These are phyloP conservation scores for Apamea sordens DNA, from an alignment of 2,888 invertebrate species.

Conservation along the genomic window DNA sequence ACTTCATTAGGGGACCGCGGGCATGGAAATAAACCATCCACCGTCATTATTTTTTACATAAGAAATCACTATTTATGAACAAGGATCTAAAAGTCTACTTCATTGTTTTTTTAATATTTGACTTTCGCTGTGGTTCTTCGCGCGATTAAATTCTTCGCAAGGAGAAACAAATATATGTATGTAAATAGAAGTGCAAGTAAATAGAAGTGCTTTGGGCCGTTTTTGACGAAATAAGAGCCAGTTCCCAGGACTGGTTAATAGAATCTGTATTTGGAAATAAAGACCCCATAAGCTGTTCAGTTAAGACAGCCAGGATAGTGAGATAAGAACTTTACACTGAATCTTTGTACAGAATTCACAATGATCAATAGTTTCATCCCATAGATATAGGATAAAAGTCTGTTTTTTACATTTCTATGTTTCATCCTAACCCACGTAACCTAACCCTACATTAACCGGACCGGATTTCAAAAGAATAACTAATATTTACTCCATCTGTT, in stretches of 20 bases:
- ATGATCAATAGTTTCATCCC: background rate
- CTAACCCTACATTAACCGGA: background rate
- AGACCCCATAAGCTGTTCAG: background rate
- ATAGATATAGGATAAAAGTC: too few relatives aligned
- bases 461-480: background rate
- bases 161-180: background rate
- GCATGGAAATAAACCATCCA: constrained; percentile 57
- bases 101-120: background rate
- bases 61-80: background rate
- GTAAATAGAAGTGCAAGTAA: background rate
- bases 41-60: constrained; percentile 33
- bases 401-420: too few relatives aligned
- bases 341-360: background rate
- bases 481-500: background rate
- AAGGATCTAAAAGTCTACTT: background rate
- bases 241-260: too few relatives aligned
- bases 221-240: background rate
- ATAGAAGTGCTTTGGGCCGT: background rate
- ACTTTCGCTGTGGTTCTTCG: background rate
- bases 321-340: background rate
- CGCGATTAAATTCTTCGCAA: background rate
- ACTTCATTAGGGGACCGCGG: constrained; percentile 80
- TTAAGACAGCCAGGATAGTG: too few relatives aligned
- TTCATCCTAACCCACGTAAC: background rate
- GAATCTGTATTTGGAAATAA: background rate